Evolutionary conservation across 1,140 invertebrate species (phyloP).

Genomic region (Lordiphosa stackelbergi): DNA sequence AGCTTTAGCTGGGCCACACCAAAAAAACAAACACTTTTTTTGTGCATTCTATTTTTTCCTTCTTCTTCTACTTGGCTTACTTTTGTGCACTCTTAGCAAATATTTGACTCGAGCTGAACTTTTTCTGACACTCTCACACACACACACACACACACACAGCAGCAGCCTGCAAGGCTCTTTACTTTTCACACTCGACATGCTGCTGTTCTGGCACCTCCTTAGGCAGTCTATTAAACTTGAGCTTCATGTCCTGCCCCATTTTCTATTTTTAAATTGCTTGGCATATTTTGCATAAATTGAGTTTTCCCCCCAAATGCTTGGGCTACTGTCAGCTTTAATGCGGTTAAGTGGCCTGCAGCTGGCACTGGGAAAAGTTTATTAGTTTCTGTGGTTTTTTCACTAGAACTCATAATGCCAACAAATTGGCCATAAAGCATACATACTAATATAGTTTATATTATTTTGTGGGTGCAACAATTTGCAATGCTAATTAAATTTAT

Average conservation of each 20-base stretch:
- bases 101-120: slow-evolving; percentile 44
- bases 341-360: slow-evolving; percentile 36
- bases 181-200: slow-evolving; percentile 24
- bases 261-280: no score
- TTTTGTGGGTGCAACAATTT: slow-evolving; percentile 15
- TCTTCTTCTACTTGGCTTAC: slow-evolving; percentile 22
- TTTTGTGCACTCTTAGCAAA: slow-evolving; percentile 21
- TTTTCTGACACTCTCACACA: slow-evolving; percentile 8
- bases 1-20: no score
- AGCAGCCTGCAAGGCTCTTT: slow-evolving; percentile 15
- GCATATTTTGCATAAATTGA: slow-evolving; percentile 26
- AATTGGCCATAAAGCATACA: slow-evolving; percentile 31
- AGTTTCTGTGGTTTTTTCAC: slow-evolving; percentile 10
- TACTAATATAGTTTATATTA: slow-evolving; percentile 16
- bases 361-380: slow-evolving; percentile 2
- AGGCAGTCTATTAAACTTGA: slow-evolving; percentile 8
- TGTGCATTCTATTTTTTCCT: slow-evolving; percentile 3
- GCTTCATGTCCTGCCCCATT: no score
- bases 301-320: slow-evolving; percentile 14
- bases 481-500: slow-evolving; percentile 4
- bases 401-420: slow-evolving; percentile 29
- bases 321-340: slow-evolving; percentile 28
- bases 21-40: not conserved
- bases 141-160: not conserved
- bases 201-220: not conserved